Evolutionary conservation across 2,888 invertebrate species (phyloP), one percentile per base, ranked within the genome.

Genomic region (Xestia ashworthii): DNA sequence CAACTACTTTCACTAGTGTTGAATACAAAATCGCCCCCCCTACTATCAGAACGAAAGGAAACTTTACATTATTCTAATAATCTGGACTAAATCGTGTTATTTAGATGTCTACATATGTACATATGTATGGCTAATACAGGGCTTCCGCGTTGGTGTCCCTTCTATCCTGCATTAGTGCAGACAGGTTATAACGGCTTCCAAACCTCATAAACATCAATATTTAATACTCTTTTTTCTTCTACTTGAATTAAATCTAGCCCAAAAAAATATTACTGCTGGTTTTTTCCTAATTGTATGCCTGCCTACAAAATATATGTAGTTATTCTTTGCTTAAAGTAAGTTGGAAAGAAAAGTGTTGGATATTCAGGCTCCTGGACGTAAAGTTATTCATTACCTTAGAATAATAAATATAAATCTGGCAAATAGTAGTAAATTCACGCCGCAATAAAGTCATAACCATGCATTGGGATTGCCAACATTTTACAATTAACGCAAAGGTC

Each of bases 1-100:
- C 44, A 58, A 79, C 44, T 60, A 84, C 81, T 84, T 84, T 80
- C 80, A 80, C 85, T 75, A 38, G 46, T 74, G 71, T 71, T 71
- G 60, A 66, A 71, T 64, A 71, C 68, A n/a, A 64, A 68, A 83
- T 55, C 32, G 62, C n/a, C 72, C 53, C 55, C 60, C 64, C 55
- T 58, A 70, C 53, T 46, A 67, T 25, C 65, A 69, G 16, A 65
- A 55, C 38, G 55, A 62, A 71, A 55, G 46, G 50, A 66, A 73
- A 82, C 50, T 66, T n/a, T 70, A 62, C 38, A 67, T 55, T 81
- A 74, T 70, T 71, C 41, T 65, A 67, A 84, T 65, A 67, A 84
- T 72, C 50, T 55, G 38, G 58, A 46, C 67, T 55, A 70, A 64
- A 73, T 65, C 53, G 25, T 76, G 60, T 71, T 73, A 71, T 72